Percentiles rank a stretch among this genome's conserved stretches.
Conservation (phyloP, 2,888 invertebrate genomes). For the Cheilosia soror region DNA sequence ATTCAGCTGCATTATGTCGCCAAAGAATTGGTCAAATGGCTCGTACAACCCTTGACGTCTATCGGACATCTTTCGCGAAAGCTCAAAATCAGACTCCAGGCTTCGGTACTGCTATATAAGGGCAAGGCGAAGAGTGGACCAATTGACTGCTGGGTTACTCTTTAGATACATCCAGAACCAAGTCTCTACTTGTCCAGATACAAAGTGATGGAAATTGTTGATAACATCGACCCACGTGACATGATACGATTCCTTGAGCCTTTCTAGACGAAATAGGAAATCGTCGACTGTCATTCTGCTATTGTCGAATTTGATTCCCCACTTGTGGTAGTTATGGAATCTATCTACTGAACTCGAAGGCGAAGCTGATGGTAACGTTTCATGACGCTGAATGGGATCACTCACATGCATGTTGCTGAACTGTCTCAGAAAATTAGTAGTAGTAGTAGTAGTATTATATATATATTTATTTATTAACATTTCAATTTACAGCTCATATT, state of each 20-base stretch:
- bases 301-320: slow-evolving; percentile 6
- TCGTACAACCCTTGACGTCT: no score
- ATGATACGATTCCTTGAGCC: neutral
- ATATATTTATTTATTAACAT: no score
- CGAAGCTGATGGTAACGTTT: neutral
- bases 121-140: neutral
- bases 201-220: slow-evolving; percentile 1
- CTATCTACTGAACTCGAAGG: neutral
- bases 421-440: neutral
- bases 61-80: neutral
- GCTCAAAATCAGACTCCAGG: neutral
- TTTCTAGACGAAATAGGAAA: neutral
- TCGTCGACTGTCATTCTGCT: slow-evolving; percentile 3
- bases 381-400: no score
- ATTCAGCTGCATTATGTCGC: neutral
- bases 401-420: no score
- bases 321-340: neutral
- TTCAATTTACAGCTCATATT: no score
- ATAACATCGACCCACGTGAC: neutral
- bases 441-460: no score
- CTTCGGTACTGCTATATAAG: neutral
- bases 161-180: slow-evolving; percentile 9
- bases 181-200: neutral
- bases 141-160: neutral
- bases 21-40: no score